phyloP scores from a whole-genome alignment of 92 coral and sea anemone genomes.

The Isaurus tuberculatus region DNA sequence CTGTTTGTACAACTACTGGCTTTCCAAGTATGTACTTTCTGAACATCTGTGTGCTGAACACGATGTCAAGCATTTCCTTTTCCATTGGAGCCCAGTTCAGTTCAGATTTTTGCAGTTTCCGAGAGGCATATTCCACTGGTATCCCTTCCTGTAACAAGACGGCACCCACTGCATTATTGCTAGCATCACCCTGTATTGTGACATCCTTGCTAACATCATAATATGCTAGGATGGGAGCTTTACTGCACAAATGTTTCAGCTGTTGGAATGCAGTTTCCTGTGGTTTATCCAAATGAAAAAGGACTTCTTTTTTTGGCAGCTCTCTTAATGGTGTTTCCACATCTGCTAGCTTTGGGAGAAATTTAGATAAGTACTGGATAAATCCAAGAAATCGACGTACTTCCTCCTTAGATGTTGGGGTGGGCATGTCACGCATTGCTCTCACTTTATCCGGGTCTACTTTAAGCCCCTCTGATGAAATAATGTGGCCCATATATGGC shows the following conservation, averaged over 20 bases:
- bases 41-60: constrained; percentile 53
- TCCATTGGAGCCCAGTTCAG: constrained; percentile 62
- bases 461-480: constrained; percentile 62
- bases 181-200: constrained; percentile 66
- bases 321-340: constrained; percentile 60
- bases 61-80: constrained; percentile 65
- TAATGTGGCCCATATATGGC: constrained; percentile 61
- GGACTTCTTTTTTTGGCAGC: constrained; percentile 38
- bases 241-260: constrained; percentile 41
- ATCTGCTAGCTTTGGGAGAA: constrained; percentile 53
- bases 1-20: constrained; percentile 54
- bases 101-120: constrained; percentile 47
- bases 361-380: constrained; percentile 56
- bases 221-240: constrained; percentile 67
- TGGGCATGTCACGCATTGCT: constrained; percentile 62
- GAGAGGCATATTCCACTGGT: constrained; percentile 57
- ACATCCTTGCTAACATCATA: constrained; percentile 61
- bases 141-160: constrained; percentile 59
- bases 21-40: constrained; percentile 57
- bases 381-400: constrained; percentile 58
- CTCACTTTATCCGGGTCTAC: constrained; percentile 66
- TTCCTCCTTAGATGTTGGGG: constrained; percentile 52
- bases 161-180: constrained; percentile 66
- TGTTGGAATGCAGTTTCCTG: constrained; percentile 39
- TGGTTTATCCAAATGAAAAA: constrained; percentile 38